Evolutionary conservation across 2,888 invertebrate genomes (phyloP), one percentile per base, ranked within the genome.

Genomic region (Nemotelus nigrinus): DNA sequence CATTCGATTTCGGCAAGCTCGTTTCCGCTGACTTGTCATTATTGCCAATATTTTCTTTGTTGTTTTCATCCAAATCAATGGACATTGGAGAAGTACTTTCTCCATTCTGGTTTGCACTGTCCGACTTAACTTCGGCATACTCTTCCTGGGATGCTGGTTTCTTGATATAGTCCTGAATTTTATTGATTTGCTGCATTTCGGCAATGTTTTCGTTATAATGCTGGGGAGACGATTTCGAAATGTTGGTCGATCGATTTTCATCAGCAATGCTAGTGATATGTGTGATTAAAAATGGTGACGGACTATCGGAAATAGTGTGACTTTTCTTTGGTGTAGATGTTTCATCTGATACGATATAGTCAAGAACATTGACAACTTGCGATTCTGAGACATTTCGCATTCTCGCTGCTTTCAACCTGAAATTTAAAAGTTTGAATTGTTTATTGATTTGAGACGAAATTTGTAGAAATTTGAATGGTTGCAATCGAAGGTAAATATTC

Each of bases 171-270:
- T 79, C 79, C 6, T 68, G 75, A 60, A 77, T 77, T 75, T 77
- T 77, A 68, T 79, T 77, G 41, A 79, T 75, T 77, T 79, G 79
- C 47, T 79, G 79, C 79, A 79, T 79, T 53, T 77, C 67, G 74
- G 48, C 65, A 3, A 50, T 44, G 44, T 55, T 25, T 55, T 57
- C 58, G 50, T 53, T 55, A 55, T 25, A 25, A 25, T 48, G 50
- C 5, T 45, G 50, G 25, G 74, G 7, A 50, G 8, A 47, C 48
- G 60, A 25, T 63, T 47, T 4, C 4, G 74, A 60, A 10, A 25
- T 50, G 10, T 10, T 74, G 1, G 74, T 48, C 39, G 45, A 39
- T 72, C 47, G 4, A 44, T 55, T 71, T 48, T 71, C 71, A 55
- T 41, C 25, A 43, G 44, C 55, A 55, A 71, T 43, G 2, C 55